Percentiles rank a stretch among this genome's conserved stretches.
phyloP scores from a whole-genome alignment of 2,113 vertebrate genomes.

The Maylandia zebra region DNA sequence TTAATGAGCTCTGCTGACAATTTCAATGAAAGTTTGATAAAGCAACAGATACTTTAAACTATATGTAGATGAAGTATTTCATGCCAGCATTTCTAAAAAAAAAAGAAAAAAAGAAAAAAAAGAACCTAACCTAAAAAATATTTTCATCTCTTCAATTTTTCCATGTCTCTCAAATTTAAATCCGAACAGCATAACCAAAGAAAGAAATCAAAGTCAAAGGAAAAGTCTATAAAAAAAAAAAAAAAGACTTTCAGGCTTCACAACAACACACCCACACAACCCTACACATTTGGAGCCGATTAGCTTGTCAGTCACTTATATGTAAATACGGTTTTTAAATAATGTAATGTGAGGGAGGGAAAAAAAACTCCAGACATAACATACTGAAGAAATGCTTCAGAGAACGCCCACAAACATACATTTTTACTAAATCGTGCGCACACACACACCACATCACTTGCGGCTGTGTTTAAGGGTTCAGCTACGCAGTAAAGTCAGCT shows the following conservation, averaged over 20 bases:
- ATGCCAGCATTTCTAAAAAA: neutral
- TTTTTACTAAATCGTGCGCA: neutral
- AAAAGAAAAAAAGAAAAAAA: neutral
- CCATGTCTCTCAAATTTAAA: neutral
- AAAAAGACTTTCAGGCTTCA: neutral
- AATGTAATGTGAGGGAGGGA: neutral
- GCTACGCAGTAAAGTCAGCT: constrained; percentile 24
- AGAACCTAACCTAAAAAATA: neutral
- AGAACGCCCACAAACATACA: neutral
- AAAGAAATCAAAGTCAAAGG: neutral
- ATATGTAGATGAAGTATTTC: neutral
- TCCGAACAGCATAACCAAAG: neutral
- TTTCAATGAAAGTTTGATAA: constrained; percentile 53
- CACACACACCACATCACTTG: constrained; percentile 24
- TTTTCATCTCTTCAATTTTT: neutral
- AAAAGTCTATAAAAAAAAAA: neutral
- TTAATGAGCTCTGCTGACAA: constrained; percentile 24
- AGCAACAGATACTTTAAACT: neutral
- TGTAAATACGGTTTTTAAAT: neutral
- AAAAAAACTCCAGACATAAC: neutral
- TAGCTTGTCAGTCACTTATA: neutral
- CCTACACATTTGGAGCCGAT: neutral
- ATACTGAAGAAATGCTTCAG: neutral
- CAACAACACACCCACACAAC: neutral
- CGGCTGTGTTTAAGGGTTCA: constrained; percentile 5